Evolutionary conservation across 2,797 vertebrate genomes (phyloP), one percentile per base, ranked within the genome.

Genomic region (Brachyrhaphis roseni): DNA sequence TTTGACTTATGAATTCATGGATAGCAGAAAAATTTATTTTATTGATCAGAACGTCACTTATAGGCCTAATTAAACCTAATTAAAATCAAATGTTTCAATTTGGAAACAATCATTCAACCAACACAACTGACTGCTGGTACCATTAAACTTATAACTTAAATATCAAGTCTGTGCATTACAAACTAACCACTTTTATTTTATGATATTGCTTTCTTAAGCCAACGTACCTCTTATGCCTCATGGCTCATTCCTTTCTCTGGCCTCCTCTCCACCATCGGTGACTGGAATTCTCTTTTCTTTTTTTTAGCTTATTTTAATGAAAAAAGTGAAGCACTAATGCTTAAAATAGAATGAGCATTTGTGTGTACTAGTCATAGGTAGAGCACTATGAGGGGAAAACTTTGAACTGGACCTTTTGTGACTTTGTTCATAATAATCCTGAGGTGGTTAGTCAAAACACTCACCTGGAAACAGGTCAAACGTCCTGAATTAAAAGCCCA

Each of bases 71-170:
- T 87, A 46, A 68, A 23, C 34, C 46, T 82, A 78, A 91, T 85
- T 86, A 66, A 79, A 84, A 91, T 76, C 87, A 92, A 88, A 90
- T 88, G 82, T 79, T 88, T 53, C 8, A 53, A 53, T 53, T 53
- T 53, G 23, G 49, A 53, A 53, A 75, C 55, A 10, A 51, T 75
- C 64, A 80, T 75, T 34, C n/a, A 34, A 57, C 20, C 13, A 53
- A 59, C 59, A 76, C 0, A 2, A 75, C 55, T 26, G 45, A 43
- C 75, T 77, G 74, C n/a, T 74, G 78, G 7, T 76, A 74, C 75
- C 45, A 51, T 41, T 57, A 36, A 39, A 77, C 45, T 62, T 68
- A 82, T 76, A 59, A 71, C 36, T 11, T 49, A 51, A 8, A 66
- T 15, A 43, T 82, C 16, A 79, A 85, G 51, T 62, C 51, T 45